Percentiles rank a stretch among this genome's conserved stretches.
These are phyloP conservation scores for Apomyelois bistriatella DNA, from an alignment of 2,888 invertebrate species.

Conservation along the genomic window DNA sequence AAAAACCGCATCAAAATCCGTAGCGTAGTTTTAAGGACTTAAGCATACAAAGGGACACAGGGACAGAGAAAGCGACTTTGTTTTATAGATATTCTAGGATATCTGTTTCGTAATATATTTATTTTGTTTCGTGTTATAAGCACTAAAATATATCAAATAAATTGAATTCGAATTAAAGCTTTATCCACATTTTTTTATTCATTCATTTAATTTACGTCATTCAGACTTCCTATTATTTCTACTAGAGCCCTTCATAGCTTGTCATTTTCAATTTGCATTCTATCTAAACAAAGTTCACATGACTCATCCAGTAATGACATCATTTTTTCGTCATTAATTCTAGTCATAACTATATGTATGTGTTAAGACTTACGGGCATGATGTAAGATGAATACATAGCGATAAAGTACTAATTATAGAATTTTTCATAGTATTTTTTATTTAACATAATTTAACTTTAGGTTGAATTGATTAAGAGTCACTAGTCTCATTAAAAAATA, in stretches of 20 bases:
- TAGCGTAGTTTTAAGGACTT: no score
- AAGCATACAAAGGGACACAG: no score
- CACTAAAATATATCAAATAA: no score
- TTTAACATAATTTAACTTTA: no score
- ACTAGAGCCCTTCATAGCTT: not conserved
- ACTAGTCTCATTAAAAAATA: no score
- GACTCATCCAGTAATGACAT: conserved; percentile 32
- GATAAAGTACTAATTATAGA: conserved; percentile 12
- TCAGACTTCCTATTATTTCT: not conserved
- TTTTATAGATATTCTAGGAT: not conserved
- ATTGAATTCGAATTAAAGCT: no score
- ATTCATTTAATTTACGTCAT: not conserved
- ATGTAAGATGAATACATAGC: conserved; percentile 13
- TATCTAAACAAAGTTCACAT: not conserved
- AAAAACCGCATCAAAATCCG: no score
- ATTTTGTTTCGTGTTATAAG: no score
- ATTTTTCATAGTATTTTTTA: not conserved
- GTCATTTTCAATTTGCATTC: not conserved
- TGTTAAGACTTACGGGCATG: not conserved
- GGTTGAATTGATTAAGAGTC: no score
- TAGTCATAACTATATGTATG: conserved; percentile 23
- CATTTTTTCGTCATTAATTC: conserved; percentile 40
- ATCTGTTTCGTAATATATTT: no score
- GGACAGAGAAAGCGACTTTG: no score
- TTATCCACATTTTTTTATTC: no score